phyloP scores from a whole-genome alignment of 2,797 vertebrate species.

The Craterocephalus amniculus region DNA sequence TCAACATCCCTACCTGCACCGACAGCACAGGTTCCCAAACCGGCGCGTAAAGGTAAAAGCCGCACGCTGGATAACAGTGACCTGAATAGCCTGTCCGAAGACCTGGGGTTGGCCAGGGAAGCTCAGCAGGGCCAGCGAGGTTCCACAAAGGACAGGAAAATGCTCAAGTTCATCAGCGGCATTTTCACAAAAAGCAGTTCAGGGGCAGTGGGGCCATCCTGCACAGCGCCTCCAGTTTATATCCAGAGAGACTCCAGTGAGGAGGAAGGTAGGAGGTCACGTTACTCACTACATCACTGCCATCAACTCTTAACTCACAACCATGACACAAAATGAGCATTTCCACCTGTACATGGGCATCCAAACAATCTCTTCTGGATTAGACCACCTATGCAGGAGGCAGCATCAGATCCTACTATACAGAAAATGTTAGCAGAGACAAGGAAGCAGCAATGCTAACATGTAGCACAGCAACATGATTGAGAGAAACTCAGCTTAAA shows the following conservation, averaged over 20 bases:
- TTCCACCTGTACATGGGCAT: constrained; percentile 43
- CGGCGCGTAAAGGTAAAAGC: constrained; percentile 91
- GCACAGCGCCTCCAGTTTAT: constrained; percentile 81
- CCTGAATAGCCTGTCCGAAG: constrained; percentile 87
- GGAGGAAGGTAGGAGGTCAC: constrained; percentile 81
- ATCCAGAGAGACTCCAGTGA: constrained; percentile 85
- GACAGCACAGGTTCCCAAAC: constrained; percentile 67
- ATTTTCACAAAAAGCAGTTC: constrained; percentile 94
- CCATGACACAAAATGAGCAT: constrained; percentile 2
- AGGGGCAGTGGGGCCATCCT: constrained; percentile 76
- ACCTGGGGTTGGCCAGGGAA: constrained; percentile 76
- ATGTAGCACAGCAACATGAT: too few species aligned
- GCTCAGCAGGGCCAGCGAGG: constrained; percentile 76
- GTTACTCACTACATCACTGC: constrained; percentile 6
- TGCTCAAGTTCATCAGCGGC: constrained; percentile 97
- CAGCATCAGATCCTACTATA: too few species aligned
- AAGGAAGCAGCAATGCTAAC: too few species aligned
- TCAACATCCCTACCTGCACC: constrained; percentile 82
- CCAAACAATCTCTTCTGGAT: neutral
- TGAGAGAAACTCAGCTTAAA: too few species aligned
- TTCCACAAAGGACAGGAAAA: constrained; percentile 91
- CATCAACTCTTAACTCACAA: constrained; percentile 10
- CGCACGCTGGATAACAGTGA: constrained; percentile 96
- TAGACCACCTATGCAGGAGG: too few species aligned
- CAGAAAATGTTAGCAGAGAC: too few species aligned